A percentile compares a stretch with the other conserved stretches of the same genome.
Conservation (phyloP, 2,113 vertebrate genomes). For the Ia io region DNA sequence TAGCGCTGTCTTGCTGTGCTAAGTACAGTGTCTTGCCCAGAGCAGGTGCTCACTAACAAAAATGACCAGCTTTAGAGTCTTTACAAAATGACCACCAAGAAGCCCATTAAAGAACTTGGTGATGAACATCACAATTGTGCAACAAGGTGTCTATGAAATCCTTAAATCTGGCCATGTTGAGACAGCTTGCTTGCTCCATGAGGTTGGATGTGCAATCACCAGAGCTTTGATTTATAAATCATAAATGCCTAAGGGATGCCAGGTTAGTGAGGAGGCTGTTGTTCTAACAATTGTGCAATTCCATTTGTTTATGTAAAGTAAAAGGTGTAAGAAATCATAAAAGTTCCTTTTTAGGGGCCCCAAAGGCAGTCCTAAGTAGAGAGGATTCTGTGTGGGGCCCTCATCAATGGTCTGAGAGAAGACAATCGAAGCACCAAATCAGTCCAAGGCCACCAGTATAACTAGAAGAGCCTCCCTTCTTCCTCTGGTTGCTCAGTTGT, state of each 20-base stretch:
- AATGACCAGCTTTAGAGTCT: neutral
- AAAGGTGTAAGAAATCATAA: neutral
- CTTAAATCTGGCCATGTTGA: neutral
- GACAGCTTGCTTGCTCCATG: neutral
- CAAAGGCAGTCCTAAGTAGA: neutral
- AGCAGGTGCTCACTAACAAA: neutral
- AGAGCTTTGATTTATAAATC: neutral
- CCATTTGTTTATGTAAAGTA: neutral
- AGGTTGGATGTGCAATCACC: neutral
- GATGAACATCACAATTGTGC: neutral
- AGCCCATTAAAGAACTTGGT: neutral
- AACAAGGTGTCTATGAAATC: neutral
- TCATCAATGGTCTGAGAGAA: neutral
- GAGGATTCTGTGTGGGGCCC: neutral
- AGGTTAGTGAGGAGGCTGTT: neutral
- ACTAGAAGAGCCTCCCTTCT: neutral
- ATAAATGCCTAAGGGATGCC: neutral
- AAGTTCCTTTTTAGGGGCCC: neutral
- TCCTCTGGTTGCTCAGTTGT: neutral
- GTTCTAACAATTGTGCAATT: neutral
- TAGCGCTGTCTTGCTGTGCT: neutral
- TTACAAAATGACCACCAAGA: neutral
- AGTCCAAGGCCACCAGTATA: neutral
- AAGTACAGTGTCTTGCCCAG: neutral
- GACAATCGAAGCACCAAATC: fast-evolving